A percentile compares a stretch with the other conserved stretches of the same genome.
phyloP scores from a whole-genome alignment of 2,113 vertebrate genomes.

The Laticauda colubrina region DNA sequence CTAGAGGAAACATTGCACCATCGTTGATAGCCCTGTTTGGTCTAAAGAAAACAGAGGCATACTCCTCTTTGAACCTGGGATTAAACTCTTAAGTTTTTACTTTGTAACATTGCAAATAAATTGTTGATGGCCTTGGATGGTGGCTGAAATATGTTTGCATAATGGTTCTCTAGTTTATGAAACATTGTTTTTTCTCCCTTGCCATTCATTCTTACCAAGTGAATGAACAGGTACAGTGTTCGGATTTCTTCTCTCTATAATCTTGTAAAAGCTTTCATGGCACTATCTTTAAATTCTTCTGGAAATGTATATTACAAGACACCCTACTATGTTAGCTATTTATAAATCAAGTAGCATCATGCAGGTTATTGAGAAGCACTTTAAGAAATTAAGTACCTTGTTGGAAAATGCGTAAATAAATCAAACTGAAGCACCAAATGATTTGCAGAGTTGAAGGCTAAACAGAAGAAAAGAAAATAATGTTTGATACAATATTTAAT shows the following conservation, averaged over 20 bases:
- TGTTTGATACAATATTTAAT: not conserved
- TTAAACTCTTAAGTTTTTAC: not conserved
- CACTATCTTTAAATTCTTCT: not conserved
- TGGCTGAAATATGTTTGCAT: not conserved
- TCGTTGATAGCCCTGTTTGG: not conserved
- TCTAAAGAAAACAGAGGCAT: not conserved
- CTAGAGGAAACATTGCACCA: not conserved
- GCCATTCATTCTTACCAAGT: not conserved
- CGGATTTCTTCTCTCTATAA: not conserved
- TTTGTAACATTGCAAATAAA: not conserved
- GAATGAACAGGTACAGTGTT: not conserved
- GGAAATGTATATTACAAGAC: not conserved
- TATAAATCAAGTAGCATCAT: slow-evolving; percentile 1
- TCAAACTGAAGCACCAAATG: not conserved
- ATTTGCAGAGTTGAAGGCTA: not conserved
- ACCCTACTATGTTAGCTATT: slow-evolving; percentile 11
- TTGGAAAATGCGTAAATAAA: slow-evolving; percentile 5
- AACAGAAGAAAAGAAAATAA: not conserved
- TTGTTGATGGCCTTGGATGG: not conserved
- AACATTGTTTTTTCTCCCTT: not conserved
- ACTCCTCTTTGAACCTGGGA: not conserved
- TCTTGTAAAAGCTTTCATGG: slow-evolving; percentile 16
- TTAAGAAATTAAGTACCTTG: slow-evolving; percentile 14
- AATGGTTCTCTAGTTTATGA: not conserved
- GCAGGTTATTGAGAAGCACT: slow-evolving; percentile 12